Base-by-base conservation (phyloP, 2,113 vertebrate genomes). In the Orthonyx spaldingii region DNA sequence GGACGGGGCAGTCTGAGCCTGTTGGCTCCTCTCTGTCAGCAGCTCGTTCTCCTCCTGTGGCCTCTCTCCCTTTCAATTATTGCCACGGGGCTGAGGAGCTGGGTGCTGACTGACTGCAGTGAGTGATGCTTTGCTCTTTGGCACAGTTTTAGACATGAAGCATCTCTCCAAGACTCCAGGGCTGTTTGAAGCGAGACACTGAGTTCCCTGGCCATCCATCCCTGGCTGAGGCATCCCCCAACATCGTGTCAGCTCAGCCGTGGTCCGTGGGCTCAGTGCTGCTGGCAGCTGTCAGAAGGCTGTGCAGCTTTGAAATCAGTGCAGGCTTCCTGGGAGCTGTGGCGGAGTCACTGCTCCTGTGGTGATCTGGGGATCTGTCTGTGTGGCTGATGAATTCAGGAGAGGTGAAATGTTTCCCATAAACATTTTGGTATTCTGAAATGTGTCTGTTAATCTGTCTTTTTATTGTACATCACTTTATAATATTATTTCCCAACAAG, bases 231-330 rank as follows among this genome's bases (percentile, higher is more conserved):
- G n/a, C 27, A 59, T 55, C 4, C 47, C 41, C 23, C 30, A 17
- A 22, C 77, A 35, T 11, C 0, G 1, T 11, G 74, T 42, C 0
- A 0, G n/a, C 71, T 56, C 33, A 14, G 46, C 66, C 2, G 4
- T 1, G 5, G 32, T 42, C 65, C 4, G 0, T 47, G 37, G 70
- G 61, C 61, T 88, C 61, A 12, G 47, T 41, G 64, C 52, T 4
- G 18, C 32, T 49, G 80, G 53, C 46, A 72, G 64, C 69, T 55
- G 42, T 16, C 32, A 60, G 70, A 46, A 74, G 69, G 46, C n/a
- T 5, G 0, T 6, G 61, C 0, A 7, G 42, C 55, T 81, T 59
- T 70, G 84, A 41, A 35, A 37, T 46, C 37, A 13, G 32, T 1
- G 15, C 4, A 7, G 59, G 24, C 35, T 77, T 50, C 53, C 37